phyloP scores from a whole-genome alignment of 2,888 invertebrate genomes.

The Anoplius nigerrimus region DNA sequence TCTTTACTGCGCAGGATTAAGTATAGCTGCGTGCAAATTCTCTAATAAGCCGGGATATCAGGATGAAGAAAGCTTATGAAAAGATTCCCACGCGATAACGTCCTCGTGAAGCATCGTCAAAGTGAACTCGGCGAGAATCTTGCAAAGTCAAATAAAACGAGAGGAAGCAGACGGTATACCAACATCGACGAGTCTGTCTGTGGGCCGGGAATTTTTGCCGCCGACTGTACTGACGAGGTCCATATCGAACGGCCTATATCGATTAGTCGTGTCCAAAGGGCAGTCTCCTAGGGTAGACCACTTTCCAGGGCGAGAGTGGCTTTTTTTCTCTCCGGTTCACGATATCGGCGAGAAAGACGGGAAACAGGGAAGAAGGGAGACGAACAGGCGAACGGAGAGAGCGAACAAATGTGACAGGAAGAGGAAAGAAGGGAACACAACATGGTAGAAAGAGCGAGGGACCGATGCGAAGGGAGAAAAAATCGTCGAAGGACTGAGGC shows the following conservation, averaged over 20 bases:
- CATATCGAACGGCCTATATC: slow-evolving; percentile 64
- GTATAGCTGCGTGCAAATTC: too few species aligned
- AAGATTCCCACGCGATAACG: too few species aligned
- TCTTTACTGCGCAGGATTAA: too few species aligned
- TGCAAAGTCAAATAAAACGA: too few species aligned
- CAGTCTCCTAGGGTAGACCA: slow-evolving; percentile 52
- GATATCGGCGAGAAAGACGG: slow-evolving; percentile 18
- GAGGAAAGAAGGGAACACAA: slow-evolving; percentile 6
- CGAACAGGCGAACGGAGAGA: slow-evolving; percentile 34
- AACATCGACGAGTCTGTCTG: neutral
- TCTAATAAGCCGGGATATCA: too few species aligned
- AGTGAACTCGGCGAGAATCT: too few species aligned
- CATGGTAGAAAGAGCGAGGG: neutral
- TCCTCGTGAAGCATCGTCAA: too few species aligned
- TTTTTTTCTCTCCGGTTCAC: slow-evolving; percentile 42
- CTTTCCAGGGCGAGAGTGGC: slow-evolving; percentile 55
- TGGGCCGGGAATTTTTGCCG: slow-evolving; percentile 51
- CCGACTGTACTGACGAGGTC: slow-evolving; percentile 60
- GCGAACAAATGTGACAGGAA: slow-evolving; percentile 23
- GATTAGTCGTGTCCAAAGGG: slow-evolving; percentile 63
- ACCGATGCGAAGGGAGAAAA: neutral
- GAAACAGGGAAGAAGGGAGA: slow-evolving; percentile 16
- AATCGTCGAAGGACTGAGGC: neutral
- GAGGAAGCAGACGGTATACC: too few species aligned
- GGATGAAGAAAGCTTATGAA: too few species aligned